Conservation (phyloP, 2,888 invertebrate genomes). For the Teleogryllus oceanicus region DNA sequence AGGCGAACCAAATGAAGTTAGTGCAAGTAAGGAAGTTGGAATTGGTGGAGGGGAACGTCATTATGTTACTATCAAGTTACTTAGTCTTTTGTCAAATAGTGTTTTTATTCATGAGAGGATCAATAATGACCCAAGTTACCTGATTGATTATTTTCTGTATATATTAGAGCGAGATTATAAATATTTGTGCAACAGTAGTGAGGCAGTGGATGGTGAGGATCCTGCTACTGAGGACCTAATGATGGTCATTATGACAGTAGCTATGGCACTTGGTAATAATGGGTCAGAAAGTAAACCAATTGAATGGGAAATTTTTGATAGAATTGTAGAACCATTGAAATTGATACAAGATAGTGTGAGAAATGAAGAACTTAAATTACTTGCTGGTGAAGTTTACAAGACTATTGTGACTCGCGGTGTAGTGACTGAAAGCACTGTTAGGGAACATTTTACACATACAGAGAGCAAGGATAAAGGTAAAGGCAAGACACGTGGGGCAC, state of each 20-base stretch:
- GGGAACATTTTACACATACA: not conserved
- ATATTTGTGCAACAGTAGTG: conserved; percentile 28
- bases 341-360: conserved; percentile 38
- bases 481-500: not conserved
- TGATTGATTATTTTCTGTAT: conserved; percentile 46
- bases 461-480: conserved; percentile 19
- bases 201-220: conserved; percentile 35
- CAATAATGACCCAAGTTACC: conserved; percentile 44
- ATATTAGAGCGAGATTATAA: conserved; percentile 42
- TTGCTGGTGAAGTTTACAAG: conserved; percentile 44
- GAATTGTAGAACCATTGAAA: conserved; percentile 41
- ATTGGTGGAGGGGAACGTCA: not conserved
- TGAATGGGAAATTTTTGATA: conserved; percentile 21
- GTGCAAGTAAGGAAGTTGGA: not conserved
- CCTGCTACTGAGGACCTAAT: conserved; percentile 40
- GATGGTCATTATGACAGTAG: conserved; percentile 46
- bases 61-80: conserved; percentile 38
- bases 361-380: conserved; percentile 40
- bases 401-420: conserved; percentile 44
- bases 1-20: not conserved
- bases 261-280: conserved; percentile 44
- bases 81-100: conserved; percentile 45
- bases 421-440: conserved; percentile 29
- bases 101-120: conserved; percentile 45
- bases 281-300: conserved; percentile 33